A percentile compares a stretch with the other conserved stretches of the same genome.
Evolutionary conservation across 2,113 vertebrate genomes (phyloP).

Genomic region (Xenus cinereus): DNA sequence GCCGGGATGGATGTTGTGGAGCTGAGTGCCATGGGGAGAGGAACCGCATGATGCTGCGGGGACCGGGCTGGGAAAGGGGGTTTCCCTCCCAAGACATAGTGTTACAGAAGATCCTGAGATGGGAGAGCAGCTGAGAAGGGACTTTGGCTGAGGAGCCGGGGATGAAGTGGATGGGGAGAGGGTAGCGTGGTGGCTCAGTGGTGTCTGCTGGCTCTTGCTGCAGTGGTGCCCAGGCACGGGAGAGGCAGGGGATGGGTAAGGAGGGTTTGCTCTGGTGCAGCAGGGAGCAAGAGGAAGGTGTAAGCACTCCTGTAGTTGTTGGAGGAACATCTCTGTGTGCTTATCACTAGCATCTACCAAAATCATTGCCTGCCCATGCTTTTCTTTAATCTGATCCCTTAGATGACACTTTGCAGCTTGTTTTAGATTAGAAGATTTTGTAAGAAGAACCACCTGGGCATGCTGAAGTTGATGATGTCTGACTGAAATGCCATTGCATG

Average conservation of each 20-base stretch:
- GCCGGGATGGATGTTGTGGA: neutral
- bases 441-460: neutral
- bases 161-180: neutral
- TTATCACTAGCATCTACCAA: neutral
- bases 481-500: neutral
- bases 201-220: neutral
- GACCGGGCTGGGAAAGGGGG: neutral
- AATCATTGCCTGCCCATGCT: neutral
- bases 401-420: neutral
- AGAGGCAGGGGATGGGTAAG: neutral
- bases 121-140: neutral
- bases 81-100: fast-evolving
- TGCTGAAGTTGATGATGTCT: neutral
- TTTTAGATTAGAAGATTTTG: neutral
- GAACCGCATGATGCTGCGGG: neutral
- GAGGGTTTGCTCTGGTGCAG: neutral
- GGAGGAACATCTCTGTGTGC: neutral
- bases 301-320: neutral
- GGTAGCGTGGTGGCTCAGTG: fast-evolving
- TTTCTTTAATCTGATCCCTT: neutral
- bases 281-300: neutral
- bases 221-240: neutral
- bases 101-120: neutral
- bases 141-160: neutral
- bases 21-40: fast-evolving